Percentiles rank a stretch among this genome's conserved stretches.
These are phyloP conservation scores for Drosophila tanythrix DNA, from an alignment of 2,888 invertebrate species.

Conservation along the genomic window DNA sequence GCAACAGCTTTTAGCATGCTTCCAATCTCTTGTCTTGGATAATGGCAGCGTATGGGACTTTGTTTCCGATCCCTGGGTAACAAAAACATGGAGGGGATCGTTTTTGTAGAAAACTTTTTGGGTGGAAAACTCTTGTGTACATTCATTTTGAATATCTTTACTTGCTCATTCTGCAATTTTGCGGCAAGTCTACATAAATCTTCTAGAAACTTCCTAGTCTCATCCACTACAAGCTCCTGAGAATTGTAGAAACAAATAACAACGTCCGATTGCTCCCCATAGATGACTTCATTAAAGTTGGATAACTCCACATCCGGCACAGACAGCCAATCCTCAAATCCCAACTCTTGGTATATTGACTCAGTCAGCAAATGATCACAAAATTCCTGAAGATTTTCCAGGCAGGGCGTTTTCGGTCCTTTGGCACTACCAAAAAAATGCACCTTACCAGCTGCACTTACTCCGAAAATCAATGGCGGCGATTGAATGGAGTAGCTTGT, in stretches of 20 bases:
- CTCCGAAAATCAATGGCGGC: conserved; percentile 41
- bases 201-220: neutral
- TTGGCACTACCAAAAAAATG: conserved; percentile 40
- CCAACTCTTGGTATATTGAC: neutral
- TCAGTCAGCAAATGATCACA: conserved; percentile 41
- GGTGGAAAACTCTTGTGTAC: conserved; percentile 26
- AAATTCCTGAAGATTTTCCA: conserved; percentile 35
- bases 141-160: conserved; percentile 57
- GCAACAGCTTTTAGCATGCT: conserved; percentile 40
- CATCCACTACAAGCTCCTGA: neutral
- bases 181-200: conserved; percentile 23
- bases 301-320: conserved; percentile 43
- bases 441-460: conserved; percentile 17
- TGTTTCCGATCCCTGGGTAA: conserved; percentile 32
- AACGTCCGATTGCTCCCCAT: conserved; percentile 31
- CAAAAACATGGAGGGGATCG: conserved; percentile 37
- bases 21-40: neutral
- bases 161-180: conserved; percentile 35
- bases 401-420: conserved; percentile 3
- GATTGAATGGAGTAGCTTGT: conserved; percentile 10
- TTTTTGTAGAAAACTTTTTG: conserved; percentile 41
- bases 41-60: conserved; percentile 36
- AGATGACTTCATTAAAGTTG: conserved; percentile 52
- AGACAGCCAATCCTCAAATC: conserved; percentile 4
- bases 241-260: conserved; percentile 45